Evolutionary conservation across 2,888 invertebrate species (phyloP).

Genomic region (Hofmannophila pseudospretella): DNA sequence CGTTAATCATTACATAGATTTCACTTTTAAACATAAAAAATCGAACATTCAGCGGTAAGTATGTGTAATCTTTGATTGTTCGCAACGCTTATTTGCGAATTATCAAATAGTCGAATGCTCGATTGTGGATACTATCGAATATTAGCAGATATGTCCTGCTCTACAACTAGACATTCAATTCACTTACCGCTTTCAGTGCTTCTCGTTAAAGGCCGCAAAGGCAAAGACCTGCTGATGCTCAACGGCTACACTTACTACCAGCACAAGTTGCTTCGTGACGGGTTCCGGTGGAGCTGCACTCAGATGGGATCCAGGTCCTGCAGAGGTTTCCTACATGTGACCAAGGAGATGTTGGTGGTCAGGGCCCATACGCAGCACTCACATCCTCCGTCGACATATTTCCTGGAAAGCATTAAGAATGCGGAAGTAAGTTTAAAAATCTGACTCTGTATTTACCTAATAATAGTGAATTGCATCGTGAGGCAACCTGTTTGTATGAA

Average conservation of each 20-base stretch:
- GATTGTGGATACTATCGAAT: no score
- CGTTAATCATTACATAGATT: no score
- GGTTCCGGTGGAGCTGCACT: conserved; percentile 69
- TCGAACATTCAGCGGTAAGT: no score
- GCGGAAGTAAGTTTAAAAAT: conserved; percentile 5
- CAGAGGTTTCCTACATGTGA: conserved; percentile 63
- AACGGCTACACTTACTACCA: conserved; percentile 70
- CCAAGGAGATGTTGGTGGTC: conserved; percentile 56
- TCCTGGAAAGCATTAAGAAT: conserved; percentile 43
- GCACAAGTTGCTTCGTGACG: conserved; percentile 60
- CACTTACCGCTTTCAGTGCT: conserved; percentile 66
- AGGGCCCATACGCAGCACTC: conserved; percentile 62
- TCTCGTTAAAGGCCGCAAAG: conserved; percentile 62
- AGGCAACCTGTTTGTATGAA: no score
- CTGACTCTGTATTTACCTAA: no score
- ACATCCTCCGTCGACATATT: conserved; percentile 58
- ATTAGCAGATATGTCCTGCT: no score
- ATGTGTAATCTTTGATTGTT: no score
- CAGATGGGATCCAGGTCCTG: conserved; percentile 71
- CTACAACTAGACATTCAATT: no score
- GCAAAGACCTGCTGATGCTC: conserved; percentile 61
- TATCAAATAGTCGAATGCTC: no score
- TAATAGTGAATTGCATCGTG: no score
- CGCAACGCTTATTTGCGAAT: no score
- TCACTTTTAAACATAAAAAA: no score